Evolutionary conservation across 1,140 invertebrate species (phyloP).

Genomic region (Teleopsis dalmanni): DNA sequence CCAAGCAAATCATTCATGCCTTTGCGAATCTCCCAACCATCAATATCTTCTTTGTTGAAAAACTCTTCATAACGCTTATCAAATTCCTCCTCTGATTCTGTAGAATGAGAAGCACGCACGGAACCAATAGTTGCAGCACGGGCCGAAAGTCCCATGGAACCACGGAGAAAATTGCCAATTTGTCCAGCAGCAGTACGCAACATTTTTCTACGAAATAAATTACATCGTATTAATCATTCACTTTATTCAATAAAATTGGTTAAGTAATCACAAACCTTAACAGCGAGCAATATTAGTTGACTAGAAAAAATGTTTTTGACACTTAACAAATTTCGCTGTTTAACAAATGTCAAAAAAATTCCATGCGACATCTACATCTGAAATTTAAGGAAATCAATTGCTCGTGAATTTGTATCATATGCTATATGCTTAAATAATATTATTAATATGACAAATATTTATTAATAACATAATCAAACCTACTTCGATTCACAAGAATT

Average conservation of each 20-base stretch:
- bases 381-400: too few relatives aligned
- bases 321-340: too few relatives aligned
- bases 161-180: conserved; percentile 36
- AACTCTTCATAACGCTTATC: conserved; percentile 72
- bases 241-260: conserved; percentile 6
- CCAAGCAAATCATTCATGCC: conserved; percentile 74
- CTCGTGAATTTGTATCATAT: too few relatives aligned
- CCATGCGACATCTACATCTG: too few relatives aligned
- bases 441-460: too few relatives aligned
- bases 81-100: conserved; percentile 59
- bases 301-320: too few relatives aligned
- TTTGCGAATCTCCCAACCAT: conserved; percentile 93
- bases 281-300: too few relatives aligned
- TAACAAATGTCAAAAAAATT: too few relatives aligned
- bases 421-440: too few relatives aligned
- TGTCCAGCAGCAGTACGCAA: conserved; percentile 46
- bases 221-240: neutral
- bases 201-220: conserved; percentile 37
- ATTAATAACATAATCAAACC: too few relatives aligned
- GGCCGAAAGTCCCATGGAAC: conserved; percentile 25
- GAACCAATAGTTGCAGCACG: conserved; percentile 20
- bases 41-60: conserved; percentile 85
- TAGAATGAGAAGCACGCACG: conserved; percentile 39
- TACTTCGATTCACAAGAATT: too few relatives aligned
- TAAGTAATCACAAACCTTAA: too few relatives aligned